Evolutionary conservation across 2,888 invertebrate species (phyloP).

Genomic region (Eilema sororculum): DNA sequence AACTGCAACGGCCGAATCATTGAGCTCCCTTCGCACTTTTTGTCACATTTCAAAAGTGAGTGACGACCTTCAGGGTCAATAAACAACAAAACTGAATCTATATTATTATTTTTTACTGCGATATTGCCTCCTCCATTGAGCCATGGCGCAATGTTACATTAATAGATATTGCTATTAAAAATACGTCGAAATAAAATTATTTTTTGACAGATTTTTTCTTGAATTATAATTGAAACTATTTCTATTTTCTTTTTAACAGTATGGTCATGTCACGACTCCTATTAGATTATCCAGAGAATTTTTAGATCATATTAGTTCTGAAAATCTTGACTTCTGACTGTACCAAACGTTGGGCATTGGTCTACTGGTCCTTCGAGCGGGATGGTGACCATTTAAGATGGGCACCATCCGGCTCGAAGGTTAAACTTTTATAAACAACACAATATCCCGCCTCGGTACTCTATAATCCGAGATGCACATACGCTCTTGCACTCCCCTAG

Average conservation of each 20-base stretch:
- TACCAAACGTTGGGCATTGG: too few relatives aligned
- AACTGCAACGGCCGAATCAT: neutral
- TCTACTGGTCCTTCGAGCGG: neutral
- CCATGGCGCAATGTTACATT: conserved; percentile 31
- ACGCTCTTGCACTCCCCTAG: neutral
- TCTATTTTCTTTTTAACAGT: too few relatives aligned
- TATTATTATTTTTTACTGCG: conserved; percentile 35
- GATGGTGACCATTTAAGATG: neutral
- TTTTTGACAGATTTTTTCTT: neutral
- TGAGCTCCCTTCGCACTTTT: conserved; percentile 31
- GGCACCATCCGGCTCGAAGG: too few relatives aligned
- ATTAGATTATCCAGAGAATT: too few relatives aligned
- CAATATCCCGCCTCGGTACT: neutral
- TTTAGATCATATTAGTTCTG: too few relatives aligned
- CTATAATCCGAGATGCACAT: neutral
- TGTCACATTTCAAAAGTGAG: conserved; percentile 33
- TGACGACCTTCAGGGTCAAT: conserved; percentile 35
- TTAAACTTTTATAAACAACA: neutral
- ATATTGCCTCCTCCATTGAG: conserved; percentile 23
- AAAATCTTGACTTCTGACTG: too few relatives aligned
- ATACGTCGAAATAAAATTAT: neutral
- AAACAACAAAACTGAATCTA: conserved; percentile 18
- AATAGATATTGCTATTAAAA: conserved; percentile 26
- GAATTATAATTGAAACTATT: too few relatives aligned
- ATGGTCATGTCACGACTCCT: too few relatives aligned